A percentile compares a stretch with the other conserved stretches of the same genome.
Conservation (phyloP, 2,113 vertebrate species). For the Amblyopsis rosae region DNA sequence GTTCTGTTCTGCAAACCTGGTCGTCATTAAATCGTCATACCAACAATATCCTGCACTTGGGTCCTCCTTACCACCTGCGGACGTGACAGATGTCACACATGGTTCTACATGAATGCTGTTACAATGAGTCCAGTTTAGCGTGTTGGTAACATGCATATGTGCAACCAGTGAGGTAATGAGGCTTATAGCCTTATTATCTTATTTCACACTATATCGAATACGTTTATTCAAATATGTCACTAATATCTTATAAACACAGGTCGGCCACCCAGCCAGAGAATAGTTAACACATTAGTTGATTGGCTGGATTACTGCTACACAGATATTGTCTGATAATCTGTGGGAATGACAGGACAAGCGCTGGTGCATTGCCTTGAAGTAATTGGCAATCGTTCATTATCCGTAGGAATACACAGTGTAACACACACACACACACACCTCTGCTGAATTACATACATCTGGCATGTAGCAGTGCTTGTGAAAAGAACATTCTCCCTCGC, state of each 20-base stretch:
- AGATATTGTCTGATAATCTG: slow-evolving; percentile 41
- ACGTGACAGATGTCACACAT: no score
- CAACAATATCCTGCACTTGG: no score
- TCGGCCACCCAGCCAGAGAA: slow-evolving; percentile 19
- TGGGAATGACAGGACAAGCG: slow-evolving; percentile 39
- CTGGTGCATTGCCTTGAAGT: slow-evolving; percentile 34
- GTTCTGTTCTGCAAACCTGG: no score
- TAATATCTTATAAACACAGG: slow-evolving; percentile 38
- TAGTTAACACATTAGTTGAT: slow-evolving; percentile 42
- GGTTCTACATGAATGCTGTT: not conserved
- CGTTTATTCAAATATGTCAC: slow-evolving; percentile 49
- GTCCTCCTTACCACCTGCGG: no score
- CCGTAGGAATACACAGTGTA: slow-evolving; percentile 25
- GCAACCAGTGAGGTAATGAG: slow-evolving; percentile 27
- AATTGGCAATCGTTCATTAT: slow-evolving; percentile 25
- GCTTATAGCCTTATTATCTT: not conserved
- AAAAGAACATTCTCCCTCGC: slow-evolving; percentile 34
- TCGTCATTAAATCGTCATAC: no score
- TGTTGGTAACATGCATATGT: not conserved
- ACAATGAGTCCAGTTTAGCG: slow-evolving; percentile 26
- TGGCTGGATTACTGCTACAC: slow-evolving; percentile 31
- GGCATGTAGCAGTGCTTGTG: slow-evolving; percentile 36
- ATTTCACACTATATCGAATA: slow-evolving; percentile 32
- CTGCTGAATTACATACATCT: slow-evolving; percentile 33
- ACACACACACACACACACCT: slow-evolving; percentile 40